phyloP scores from a whole-genome alignment of 2,113 vertebrate genomes.

The Ptychochromis oligacanthus region DNA sequence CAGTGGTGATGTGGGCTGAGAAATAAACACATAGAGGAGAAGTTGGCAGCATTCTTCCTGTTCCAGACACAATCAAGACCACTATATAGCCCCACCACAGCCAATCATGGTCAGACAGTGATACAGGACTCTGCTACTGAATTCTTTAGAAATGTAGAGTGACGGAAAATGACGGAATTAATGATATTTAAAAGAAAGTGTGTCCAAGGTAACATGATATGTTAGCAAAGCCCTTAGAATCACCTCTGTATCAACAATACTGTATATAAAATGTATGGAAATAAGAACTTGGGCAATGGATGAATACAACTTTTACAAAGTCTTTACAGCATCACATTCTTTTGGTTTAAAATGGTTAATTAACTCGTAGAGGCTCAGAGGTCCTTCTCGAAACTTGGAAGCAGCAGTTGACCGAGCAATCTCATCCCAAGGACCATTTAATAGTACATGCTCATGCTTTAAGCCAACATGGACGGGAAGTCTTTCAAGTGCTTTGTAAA shows the following conservation, averaged over 20 bases:
- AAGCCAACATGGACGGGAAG: not conserved
- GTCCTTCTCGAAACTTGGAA: not conserved
- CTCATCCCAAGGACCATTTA: not conserved
- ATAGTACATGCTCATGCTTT: not conserved
- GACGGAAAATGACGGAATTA: no score
- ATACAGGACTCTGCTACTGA: constrained; percentile 10
- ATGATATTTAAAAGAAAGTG: not conserved
- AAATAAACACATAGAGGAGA: constrained; percentile 60
- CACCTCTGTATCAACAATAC: not conserved
- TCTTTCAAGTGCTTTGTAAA: not conserved
- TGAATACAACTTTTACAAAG: not conserved
- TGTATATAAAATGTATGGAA: not conserved
- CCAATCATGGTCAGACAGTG: constrained; percentile 61
- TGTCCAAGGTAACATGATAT: not conserved
- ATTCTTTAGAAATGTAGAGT: no score
- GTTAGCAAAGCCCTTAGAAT: not conserved
- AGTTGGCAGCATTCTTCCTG: constrained; percentile 61
- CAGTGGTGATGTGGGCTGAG: constrained; percentile 60
- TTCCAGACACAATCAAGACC: constrained; percentile 68
- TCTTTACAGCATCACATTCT: not conserved
- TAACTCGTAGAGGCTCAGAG: not conserved
- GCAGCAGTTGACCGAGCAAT: not conserved
- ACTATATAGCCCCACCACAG: constrained; percentile 46
- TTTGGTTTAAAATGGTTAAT: not conserved
- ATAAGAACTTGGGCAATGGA: not conserved